Evolutionary conservation across 1,140 invertebrate genomes (phyloP).

Genomic region (Sycophaga agraensis): DNA sequence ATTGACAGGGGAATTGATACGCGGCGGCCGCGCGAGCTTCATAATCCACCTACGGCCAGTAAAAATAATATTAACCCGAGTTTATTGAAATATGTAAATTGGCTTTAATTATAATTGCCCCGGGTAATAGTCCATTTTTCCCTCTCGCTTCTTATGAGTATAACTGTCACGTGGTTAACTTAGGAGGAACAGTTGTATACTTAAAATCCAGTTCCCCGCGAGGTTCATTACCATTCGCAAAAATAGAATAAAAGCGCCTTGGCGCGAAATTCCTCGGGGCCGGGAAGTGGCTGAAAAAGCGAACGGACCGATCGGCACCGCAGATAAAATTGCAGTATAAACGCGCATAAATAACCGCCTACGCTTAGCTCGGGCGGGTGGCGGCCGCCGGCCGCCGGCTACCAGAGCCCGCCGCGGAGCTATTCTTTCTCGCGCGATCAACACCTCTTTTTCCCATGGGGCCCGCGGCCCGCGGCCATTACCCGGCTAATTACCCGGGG

Average conservation of each 20-base stretch:
- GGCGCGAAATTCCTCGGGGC: conserved; percentile 2
- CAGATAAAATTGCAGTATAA: conserved; percentile 39
- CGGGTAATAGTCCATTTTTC: too few species aligned
- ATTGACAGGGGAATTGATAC: too few species aligned
- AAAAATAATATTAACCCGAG: too few species aligned
- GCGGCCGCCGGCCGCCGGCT: too few species aligned
- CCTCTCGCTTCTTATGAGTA: too few species aligned
- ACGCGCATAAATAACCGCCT: conserved; percentile 55
- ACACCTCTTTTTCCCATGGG: conserved; percentile 6
- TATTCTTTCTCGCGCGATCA: conserved; percentile 14
- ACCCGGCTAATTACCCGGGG: conserved; percentile 8
- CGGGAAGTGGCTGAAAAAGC: neutral
- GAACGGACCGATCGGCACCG: neutral
- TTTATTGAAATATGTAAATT: too few species aligned
- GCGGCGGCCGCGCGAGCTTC: too few species aligned
- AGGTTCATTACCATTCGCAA: neutral
- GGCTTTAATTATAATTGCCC: too few species aligned
- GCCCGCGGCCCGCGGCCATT: neutral
- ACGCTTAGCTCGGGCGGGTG: too few species aligned
- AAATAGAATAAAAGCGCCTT: neutral
- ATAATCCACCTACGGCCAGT: too few species aligned
- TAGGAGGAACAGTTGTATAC: too few species aligned
- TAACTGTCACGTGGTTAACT: too few species aligned
- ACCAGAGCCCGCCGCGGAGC: neutral
- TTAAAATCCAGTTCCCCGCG: conserved; percentile 1